phyloP scores from a whole-genome alignment of 2,113 vertebrate genomes.

The Oncorhynchus gorbuscha region DNA sequence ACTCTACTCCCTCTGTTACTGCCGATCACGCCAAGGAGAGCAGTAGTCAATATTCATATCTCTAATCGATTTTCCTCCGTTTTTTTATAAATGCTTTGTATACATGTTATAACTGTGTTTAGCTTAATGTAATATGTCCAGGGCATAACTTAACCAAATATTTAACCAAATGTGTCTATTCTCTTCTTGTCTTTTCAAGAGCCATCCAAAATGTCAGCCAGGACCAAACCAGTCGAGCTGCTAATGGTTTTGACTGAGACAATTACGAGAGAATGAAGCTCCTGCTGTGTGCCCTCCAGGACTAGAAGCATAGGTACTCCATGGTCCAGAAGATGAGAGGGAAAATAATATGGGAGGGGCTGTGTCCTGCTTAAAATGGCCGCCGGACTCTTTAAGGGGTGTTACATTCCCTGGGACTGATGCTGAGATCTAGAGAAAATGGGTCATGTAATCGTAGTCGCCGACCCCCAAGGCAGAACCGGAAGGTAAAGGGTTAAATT shows the following conservation, averaged over 20 bases:
- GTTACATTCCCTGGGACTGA: conserved; percentile 33
- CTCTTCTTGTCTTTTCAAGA: not conserved
- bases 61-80: no score
- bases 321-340: not conserved
- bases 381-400: conserved; percentile 57
- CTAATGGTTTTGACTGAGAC: not conserved
- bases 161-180: no score
- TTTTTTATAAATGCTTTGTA: no score
- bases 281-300: not conserved
- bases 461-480: conserved; percentile 41
- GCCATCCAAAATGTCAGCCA: not conserved
- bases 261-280: not conserved
- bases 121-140: not conserved
- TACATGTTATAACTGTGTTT: not conserved
- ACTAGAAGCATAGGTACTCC: not conserved
- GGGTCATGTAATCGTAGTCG: conserved; percentile 59
- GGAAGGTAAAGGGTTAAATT: conserved; percentile 23
- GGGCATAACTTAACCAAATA: no score
- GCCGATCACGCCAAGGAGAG: not conserved
- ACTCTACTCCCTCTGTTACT: not conserved
- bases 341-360: not conserved
- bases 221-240: not conserved
- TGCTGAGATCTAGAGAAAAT: conserved; percentile 56
- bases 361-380: conserved; percentile 8
- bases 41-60: not conserved